Evolutionary conservation across 2,888 invertebrate species (phyloP).

Genomic region (Anaspis maculata): DNA sequence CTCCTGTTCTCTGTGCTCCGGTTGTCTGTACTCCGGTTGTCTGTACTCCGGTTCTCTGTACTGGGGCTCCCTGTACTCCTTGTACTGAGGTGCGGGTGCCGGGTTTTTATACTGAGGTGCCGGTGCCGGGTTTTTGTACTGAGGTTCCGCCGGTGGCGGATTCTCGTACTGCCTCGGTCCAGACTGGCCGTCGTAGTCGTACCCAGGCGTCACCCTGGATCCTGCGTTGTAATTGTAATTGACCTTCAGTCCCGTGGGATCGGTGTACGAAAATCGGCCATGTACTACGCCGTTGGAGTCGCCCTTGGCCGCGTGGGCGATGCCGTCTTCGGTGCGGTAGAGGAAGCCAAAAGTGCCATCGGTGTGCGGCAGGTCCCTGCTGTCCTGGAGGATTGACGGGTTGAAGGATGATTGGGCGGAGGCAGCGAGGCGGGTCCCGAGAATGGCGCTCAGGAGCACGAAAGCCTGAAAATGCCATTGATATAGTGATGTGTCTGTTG

Average conservation of each 20-base stretch:
- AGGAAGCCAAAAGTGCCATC: conserved; percentile 42
- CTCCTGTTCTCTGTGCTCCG: too few species aligned
- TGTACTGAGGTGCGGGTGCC: conserved; percentile 4
- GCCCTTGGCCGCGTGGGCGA: conserved; percentile 37
- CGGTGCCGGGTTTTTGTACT: neutral
- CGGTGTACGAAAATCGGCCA: conserved; percentile 40
- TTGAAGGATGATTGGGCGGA: conserved; percentile 22
- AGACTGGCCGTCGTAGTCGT: conserved; percentile 6
- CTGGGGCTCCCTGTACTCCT: too few species aligned
- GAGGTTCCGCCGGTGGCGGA: conserved; percentile 5
- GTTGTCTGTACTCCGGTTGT: too few species aligned
- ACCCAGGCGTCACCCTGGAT: conserved; percentile 23
- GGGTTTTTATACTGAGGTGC: conserved; percentile 5
- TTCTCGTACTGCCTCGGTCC: conserved; percentile 8
- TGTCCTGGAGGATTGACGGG: conserved; percentile 38
- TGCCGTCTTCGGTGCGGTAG: conserved; percentile 41
- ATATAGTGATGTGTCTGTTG: too few species aligned
- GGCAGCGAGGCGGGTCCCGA: conserved; percentile 15
- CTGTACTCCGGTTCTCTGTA: too few species aligned
- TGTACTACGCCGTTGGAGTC: conserved; percentile 37
- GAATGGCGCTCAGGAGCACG: too few species aligned
- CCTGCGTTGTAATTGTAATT: conserved; percentile 42
- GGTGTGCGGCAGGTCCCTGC: conserved; percentile 35
- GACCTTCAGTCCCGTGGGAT: conserved; percentile 40
- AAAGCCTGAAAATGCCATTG: conserved; percentile 19